Evolutionary conservation across 2,888 invertebrate species (phyloP).

Genomic region (Drosophila gaucha): DNA sequence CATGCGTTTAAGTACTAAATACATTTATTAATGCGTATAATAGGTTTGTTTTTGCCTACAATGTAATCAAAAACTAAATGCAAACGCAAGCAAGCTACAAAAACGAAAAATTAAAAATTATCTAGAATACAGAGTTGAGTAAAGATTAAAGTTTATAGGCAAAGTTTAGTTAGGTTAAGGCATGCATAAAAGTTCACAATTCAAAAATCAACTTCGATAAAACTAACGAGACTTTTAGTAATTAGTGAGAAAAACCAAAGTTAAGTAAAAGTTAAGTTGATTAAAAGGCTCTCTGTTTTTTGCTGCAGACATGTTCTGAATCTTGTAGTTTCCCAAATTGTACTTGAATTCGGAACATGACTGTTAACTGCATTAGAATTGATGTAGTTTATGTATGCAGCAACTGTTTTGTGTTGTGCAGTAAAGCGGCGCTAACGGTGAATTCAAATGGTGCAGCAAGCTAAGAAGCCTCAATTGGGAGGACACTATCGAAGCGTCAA

Average conservation of each 20-base stretch:
- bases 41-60: conserved; percentile 4
- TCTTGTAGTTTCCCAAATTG: too few relatives aligned
- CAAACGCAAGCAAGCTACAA: conserved; percentile 39
- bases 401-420: conserved; percentile 34
- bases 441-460: conserved; percentile 44
- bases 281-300: conserved; percentile 42
- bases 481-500: conserved; percentile 15
- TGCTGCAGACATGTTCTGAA: conserved; percentile 3
- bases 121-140: conserved; percentile 14
- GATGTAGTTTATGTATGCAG: not conserved
- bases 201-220: conserved; percentile 21
- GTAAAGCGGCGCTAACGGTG: conserved; percentile 30
- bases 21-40: conserved; percentile 5
- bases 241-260: conserved; percentile 3
- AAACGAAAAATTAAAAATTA: conserved; percentile 31
- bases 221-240: conserved; percentile 28
- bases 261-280: conserved; percentile 6
- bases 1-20: conserved; percentile 43
- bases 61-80: conserved; percentile 13
- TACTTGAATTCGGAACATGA: conserved; percentile 7
- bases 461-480: conserved; percentile 32
- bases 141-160: not conserved
- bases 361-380: not conserved
- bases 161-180: conserved; percentile 8
- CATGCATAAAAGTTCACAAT: conserved; percentile 53